phyloP scores from a whole-genome alignment of 2,113 vertebrate genomes.

The Hiodon tergisus region DNA sequence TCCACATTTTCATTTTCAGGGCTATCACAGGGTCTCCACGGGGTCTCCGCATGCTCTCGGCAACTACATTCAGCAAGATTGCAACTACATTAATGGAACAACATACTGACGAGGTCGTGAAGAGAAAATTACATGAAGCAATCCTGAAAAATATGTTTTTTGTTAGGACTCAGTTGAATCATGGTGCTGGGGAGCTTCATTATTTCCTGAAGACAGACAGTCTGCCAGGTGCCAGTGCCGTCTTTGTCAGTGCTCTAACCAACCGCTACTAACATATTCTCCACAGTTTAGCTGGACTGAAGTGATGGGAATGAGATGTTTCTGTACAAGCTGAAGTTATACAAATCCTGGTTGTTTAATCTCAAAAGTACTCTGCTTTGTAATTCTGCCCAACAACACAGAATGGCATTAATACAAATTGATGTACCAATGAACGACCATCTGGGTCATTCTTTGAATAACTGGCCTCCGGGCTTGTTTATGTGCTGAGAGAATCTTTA shows the following conservation, averaged over 20 bases:
- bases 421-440: constrained; percentile 11
- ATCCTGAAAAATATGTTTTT: not conserved
- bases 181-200: not conserved
- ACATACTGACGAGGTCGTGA: not conserved
- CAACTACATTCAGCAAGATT: not conserved
- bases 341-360: not conserved
- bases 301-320: too few species aligned
- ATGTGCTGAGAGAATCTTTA: too few species aligned
- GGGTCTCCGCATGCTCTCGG: not conserved
- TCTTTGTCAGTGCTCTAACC: too few species aligned
- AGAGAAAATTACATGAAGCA: not conserved
- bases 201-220: too few species aligned
- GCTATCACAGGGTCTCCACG: not conserved
- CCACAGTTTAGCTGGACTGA: too few species aligned
- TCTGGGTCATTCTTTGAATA: not conserved
- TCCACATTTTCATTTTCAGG: too few species aligned
- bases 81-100: not conserved
- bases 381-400: constrained; percentile 3
- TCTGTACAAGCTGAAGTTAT: too few species aligned
- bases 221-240: too few species aligned
- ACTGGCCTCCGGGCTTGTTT: constrained; percentile 4
- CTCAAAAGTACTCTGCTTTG: not conserved
- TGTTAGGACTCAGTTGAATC: not conserved
- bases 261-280: too few species aligned
- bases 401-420: constrained; percentile 7